Conservation (phyloP, 2,888 invertebrate species). For the Orthosia gothica region DNA sequence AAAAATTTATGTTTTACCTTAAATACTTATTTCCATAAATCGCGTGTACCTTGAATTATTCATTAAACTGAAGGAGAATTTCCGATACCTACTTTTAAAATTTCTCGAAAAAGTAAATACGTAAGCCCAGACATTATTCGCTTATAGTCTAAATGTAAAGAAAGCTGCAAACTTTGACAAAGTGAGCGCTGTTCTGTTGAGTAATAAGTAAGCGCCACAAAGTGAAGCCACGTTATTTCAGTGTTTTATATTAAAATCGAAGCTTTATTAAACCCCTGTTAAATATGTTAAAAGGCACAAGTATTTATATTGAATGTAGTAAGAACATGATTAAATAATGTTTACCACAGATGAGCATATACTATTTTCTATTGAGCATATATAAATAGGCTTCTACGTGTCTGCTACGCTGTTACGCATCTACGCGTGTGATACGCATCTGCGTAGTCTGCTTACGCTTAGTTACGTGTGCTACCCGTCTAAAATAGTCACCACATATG, state of each 20-base stretch:
- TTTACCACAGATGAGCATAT: not conserved
- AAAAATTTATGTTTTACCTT: not conserved
- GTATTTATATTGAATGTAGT: conserved; percentile 1
- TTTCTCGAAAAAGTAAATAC: conserved; percentile 5
- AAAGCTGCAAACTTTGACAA: conserved; percentile 36
- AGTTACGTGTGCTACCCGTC: too few species aligned
- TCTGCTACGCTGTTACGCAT: too few species aligned
- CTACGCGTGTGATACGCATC: too few species aligned
- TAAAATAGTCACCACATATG: too few species aligned
- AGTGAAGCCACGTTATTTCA: conserved; percentile 19
- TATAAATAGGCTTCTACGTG: not conserved
- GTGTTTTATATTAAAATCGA: conserved; percentile 7
- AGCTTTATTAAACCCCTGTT: not conserved
- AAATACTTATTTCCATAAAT: not conserved
- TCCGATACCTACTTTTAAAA: not conserved
- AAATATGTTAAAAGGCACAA: not conserved
- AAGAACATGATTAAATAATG: not conserved
- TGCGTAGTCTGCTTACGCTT: too few species aligned
- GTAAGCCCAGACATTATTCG: conserved; percentile 9
- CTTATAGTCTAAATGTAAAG: conserved; percentile 17
- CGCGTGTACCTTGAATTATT: not conserved
- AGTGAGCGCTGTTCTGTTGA: conserved; percentile 30
- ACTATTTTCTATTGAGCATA: not conserved
- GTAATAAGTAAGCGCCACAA: conserved; percentile 24
- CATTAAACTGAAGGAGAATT: not conserved